Evolutionary conservation across 2,797 vertebrate genomes (phyloP), one percentile per base, ranked within the genome.

Genomic region (Poeciliopsis gracilis): DNA sequence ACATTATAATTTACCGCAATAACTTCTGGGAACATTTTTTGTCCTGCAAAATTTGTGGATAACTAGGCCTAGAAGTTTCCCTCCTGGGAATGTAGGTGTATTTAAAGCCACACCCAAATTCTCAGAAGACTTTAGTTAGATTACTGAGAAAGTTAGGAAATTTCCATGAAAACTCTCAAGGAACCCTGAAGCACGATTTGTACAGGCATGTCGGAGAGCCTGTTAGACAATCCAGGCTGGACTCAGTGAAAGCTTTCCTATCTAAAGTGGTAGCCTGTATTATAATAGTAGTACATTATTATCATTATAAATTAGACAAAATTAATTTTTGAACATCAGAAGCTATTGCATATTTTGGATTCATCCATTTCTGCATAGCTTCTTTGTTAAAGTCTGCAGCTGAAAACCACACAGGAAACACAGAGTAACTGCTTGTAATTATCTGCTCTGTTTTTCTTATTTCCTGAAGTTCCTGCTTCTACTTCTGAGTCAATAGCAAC

Each of bases 181-280:
- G 2, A 61, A 33, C 57, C 12, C 28, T 7, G 57, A 61, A 4
- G 57, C 13, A 3, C 2, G 1, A 18, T 61, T 76, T 73, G 70
- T 80, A 55, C 67, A 38, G 70, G 38, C n/a, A 66, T 73, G 85
- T 86, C 66, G 61, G 77, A 86, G 77, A 87, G 85, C 57, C 73
- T 85, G 28, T 55, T 77, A 76, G 49, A 82, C 73, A 61, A 25
- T 80, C 33, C 47, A 87, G 51, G 20, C 25, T 70, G 23, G 20
- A 81, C 43, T 78, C 23, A 5, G 23, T 77, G 59, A 38, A 78
- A 55, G 57, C 46, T 69, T 41, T 11, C 36, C n/a, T 55, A 18
- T 30, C 28, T 61, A 7, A 7, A 16, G 59, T 20, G 16, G 16
- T 63, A 1, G 30, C 9, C 30, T 33, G 13, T 46, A 16, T 46